A percentile compares a stretch with the other conserved stretches of the same genome.
Evolutionary conservation across 2,113 vertebrate genomes (phyloP).

Genomic region (Psephotus haematonotus): DNA sequence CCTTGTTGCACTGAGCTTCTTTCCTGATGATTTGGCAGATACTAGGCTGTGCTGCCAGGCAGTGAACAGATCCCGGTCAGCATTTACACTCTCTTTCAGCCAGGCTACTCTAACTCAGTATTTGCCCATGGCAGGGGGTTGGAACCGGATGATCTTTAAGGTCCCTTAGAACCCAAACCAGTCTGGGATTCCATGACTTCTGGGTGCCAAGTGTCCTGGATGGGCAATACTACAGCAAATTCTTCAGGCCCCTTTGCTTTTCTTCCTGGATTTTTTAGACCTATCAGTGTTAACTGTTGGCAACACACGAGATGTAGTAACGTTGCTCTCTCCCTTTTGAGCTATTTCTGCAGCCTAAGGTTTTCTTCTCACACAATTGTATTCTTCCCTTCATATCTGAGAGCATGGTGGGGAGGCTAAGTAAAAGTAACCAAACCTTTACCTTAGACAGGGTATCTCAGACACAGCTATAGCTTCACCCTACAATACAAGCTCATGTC

Average conservation of each 20-base stretch:
- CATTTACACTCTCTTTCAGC: not conserved
- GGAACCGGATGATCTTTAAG: not conserved
- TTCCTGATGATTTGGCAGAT: not conserved
- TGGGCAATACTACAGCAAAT: not conserved
- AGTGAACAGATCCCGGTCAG: not conserved
- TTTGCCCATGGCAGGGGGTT: not conserved
- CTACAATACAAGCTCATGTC: not conserved
- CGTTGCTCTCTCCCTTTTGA: not conserved
- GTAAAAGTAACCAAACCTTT: not conserved
- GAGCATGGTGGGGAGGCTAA: not conserved
- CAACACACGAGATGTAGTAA: rapidly evolving
- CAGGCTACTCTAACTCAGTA: not conserved
- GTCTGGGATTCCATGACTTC: not conserved
- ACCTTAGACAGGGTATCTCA: not conserved
- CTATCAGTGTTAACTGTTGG: not conserved
- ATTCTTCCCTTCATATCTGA: not conserved
- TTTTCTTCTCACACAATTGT: not conserved
- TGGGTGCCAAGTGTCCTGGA: not conserved
- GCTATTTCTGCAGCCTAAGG: not conserved
- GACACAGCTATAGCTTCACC: not conserved
- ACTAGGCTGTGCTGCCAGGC: not conserved
- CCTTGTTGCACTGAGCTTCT: not conserved
- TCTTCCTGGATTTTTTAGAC: not conserved
- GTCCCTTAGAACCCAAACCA: not conserved
- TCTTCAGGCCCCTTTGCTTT: not conserved